These are phyloP conservation scores for Lepidurus arcticus DNA, from an alignment of 1,140 invertebrate genomes.

Conservation along the genomic window DNA sequence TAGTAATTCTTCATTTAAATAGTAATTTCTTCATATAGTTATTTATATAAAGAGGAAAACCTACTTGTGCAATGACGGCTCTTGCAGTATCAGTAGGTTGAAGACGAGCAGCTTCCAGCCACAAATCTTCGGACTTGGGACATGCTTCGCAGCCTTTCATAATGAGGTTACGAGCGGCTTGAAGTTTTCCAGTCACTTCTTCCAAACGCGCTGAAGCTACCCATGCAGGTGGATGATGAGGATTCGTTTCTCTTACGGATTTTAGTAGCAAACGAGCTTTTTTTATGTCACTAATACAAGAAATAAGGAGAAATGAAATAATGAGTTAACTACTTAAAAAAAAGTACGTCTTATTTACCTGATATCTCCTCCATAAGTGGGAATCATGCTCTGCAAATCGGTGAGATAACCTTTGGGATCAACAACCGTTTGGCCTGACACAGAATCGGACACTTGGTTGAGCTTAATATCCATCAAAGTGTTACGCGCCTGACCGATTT, in stretches of 20 bases:
- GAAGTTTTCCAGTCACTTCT: conserved; percentile 98
- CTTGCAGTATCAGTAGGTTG: conserved; percentile 92
- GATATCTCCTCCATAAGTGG: conserved; percentile 95
- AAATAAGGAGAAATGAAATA: conserved; percentile 26
- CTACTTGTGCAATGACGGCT: conserved; percentile 83
- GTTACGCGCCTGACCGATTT: conserved; percentile 98
- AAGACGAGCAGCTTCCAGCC: conserved; percentile 92
- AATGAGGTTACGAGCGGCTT: conserved; percentile 92
- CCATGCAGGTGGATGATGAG: conserved; percentile 98
- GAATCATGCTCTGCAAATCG: conserved; percentile 97
- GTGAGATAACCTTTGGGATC: conserved; percentile 99
- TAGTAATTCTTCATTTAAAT: too few species aligned
- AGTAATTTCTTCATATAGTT: too few species aligned
- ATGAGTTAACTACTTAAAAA: neutral
- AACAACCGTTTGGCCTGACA: conserved; percentile 97
- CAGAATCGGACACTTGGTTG: conserved; percentile 97
- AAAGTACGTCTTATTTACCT: conserved; percentile 53
- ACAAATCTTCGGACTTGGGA: conserved; percentile 93
- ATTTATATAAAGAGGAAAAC: neutral
- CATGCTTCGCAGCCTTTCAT: conserved; percentile 86
- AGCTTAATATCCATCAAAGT: conserved; percentile 99
- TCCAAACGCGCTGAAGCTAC: conserved; percentile 97
- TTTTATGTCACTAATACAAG: conserved; percentile 76
- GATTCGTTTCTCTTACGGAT: conserved; percentile 97
- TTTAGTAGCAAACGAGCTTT: conserved; percentile 94